Conservation (phyloP, 1,140 invertebrate species). For the Zaprionus gabonicus region DNA sequence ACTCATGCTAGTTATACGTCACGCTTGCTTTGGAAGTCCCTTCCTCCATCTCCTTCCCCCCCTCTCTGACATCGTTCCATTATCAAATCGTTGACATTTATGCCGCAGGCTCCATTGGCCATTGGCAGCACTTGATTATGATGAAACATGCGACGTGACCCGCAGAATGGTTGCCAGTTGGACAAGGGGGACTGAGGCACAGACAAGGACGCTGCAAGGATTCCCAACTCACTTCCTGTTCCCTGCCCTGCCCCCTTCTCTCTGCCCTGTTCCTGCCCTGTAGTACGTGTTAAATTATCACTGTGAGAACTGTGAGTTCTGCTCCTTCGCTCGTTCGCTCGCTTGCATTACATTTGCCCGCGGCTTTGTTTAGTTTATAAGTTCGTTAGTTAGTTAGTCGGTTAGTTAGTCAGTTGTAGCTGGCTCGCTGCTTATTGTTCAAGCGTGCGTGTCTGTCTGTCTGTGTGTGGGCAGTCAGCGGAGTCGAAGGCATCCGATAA, state of each 20-base stretch:
- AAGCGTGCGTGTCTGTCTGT: constrained; percentile 1
- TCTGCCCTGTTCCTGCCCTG: no score
- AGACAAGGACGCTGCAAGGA: neutral
- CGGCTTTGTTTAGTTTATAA: constrained; percentile 76
- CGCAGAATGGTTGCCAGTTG: neutral
- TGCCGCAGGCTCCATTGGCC: constrained; percentile 59
- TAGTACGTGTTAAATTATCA: constrained; percentile 76
- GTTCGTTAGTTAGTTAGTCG: constrained; percentile 65
- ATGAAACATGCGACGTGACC: constrained; percentile 65
- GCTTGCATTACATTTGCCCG: constrained; percentile 28
- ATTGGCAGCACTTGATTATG: constrained; percentile 75
- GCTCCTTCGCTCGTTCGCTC: constrained; percentile 12
- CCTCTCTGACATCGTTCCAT: constrained; percentile 46
- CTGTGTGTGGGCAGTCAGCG: constrained; percentile 40
- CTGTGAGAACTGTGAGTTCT: constrained; percentile 11
- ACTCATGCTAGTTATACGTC: constrained; percentile 50
- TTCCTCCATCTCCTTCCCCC: neutral
- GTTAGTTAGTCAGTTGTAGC: constrained; percentile 58
- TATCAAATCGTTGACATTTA: constrained; percentile 83
- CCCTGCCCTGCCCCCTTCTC: no score
- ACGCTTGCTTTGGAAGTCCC: constrained; percentile 36
- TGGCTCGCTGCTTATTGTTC: constrained; percentile 19
- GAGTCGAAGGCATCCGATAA: constrained; percentile 62
- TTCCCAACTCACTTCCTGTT: neutral
- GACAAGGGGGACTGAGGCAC: neutral